Evolutionary conservation across 2,113 vertebrate genomes (phyloP).

Genomic region (Bubo scandiacus): DNA sequence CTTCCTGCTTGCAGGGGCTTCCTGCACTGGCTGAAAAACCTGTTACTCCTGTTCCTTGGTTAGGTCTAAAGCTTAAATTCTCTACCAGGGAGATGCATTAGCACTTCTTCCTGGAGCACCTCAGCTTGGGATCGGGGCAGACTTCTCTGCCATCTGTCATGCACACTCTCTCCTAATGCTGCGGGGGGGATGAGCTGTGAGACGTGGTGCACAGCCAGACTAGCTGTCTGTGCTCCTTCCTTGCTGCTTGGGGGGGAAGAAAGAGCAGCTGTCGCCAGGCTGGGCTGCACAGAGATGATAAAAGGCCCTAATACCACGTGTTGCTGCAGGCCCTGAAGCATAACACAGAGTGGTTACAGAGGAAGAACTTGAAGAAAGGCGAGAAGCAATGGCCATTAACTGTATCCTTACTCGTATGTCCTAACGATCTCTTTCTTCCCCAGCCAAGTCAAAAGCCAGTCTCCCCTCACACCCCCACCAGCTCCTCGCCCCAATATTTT

Average conservation of each 20-base stretch:
- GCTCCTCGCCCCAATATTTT: not conserved
- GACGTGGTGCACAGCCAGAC: not conserved
- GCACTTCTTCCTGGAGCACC: not conserved
- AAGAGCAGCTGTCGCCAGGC: not conserved
- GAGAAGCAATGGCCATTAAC: not conserved
- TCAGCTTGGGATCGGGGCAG: not conserved
- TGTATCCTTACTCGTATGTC: not conserved
- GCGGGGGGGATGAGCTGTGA: not conserved
- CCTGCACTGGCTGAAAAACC: not conserved
- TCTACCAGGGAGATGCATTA: not conserved
- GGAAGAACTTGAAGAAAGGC: not conserved
- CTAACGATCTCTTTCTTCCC: not conserved
- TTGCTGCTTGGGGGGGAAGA: not conserved
- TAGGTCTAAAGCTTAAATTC: not conserved
- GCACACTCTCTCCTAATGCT: not conserved
- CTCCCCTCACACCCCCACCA: not conserved
- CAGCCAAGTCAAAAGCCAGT: not conserved
- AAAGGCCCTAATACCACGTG: accelerated
- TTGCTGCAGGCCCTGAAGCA: not conserved
- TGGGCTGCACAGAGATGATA: not conserved
- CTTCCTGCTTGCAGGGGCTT: not conserved
- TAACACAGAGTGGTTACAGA: not conserved
- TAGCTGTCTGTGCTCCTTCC: not conserved
- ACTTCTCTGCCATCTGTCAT: not conserved
- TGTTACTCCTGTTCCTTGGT: not conserved